Base-by-base conservation (phyloP, 2,888 invertebrate species). In the Harmothoe impar region DNA sequence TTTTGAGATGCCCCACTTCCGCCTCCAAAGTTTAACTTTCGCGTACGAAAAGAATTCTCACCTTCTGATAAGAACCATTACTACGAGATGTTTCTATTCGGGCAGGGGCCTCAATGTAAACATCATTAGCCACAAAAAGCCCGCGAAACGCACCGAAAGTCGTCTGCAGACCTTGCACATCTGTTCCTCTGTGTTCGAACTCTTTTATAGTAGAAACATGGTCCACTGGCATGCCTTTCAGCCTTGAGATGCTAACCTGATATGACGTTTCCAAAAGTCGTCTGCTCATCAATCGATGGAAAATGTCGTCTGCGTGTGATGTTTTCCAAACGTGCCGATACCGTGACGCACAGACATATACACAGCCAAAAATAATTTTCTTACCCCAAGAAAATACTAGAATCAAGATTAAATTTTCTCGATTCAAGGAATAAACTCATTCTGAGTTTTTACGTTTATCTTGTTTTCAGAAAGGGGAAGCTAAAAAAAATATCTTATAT, bases 261-360 rank as follows among this genome's bases (percentile, higher is more conserved):
- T 72, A 29, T 72, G 72, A 72, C 25, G 72, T 72, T 72, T 62
- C 62, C 62, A 62, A 62, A 62, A 62, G 62, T 62, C 62, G 62
- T 62, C 20, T 5, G 62, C 62, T 62, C n/a, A 3, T 43, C 43
- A 43, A 43, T 43, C 10, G 43, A 43, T 43, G 43, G 10, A 43
- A 43, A 43, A 43, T 43, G 43, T 43, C 43, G 43, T 43, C 43
- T 43, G 43, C 43, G 54, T n/a, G 3, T 20, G 62, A 62, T 62
- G 62, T 62, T 77, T 77, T 81, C 81, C 81, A 43, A 81, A 81
- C 81, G 43, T n/a, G 29, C 72, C 72, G 29, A 29, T 35, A 33
- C 17, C 81, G 81, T 81, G 81, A 81, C 81, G 43, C 81, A 35
- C 81, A n/a, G 43, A 81, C 81, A 35, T 81, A 81, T n/a, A n/a